A percentile compares a stretch with the other conserved stretches of the same genome.
Evolutionary conservation across 2,113 vertebrate species (phyloP).

Genomic region (Tinamus guttatus): DNA sequence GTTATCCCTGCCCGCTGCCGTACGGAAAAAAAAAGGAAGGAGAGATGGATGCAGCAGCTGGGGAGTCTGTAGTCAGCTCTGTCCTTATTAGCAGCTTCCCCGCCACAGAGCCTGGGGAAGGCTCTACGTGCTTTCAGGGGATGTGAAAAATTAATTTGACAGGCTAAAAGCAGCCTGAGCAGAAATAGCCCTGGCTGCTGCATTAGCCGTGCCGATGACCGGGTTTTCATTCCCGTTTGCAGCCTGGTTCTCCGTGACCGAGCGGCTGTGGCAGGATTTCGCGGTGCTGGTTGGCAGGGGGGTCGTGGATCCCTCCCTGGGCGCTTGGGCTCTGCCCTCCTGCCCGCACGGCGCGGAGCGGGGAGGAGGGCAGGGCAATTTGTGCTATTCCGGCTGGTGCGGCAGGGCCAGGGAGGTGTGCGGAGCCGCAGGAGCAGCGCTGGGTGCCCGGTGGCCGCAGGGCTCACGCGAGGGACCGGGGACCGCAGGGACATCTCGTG

Average conservation of each 20-base stretch:
- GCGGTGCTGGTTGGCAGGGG: background rate
- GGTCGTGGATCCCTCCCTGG: background rate
- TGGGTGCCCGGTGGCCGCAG: background rate
- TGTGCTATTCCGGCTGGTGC: background rate
- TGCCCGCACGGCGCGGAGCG: background rate
- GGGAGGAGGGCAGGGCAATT: background rate
- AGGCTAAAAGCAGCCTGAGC: slow-evolving; percentile 42
- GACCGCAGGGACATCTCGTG: background rate
- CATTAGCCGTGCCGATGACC: background rate
- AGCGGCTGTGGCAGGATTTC: background rate
- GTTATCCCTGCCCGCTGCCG: slow-evolving; percentile 5
- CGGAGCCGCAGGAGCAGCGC: fast-evolving
- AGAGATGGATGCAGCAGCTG: slow-evolving; percentile 50
- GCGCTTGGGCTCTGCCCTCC: fast-evolving
- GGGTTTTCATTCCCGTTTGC: background rate
- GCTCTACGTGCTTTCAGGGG: background rate
- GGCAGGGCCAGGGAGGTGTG: background rate
- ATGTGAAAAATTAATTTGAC: slow-evolving; percentile 55
- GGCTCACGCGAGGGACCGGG: background rate
- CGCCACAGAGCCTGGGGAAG: slow-evolving; percentile 32
- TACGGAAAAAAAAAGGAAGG: slow-evolving; percentile 18
- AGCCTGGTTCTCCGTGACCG: background rate
- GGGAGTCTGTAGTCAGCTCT: slow-evolving; percentile 18
- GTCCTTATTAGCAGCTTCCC: slow-evolving; percentile 46
- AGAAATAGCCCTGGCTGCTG: slow-evolving; percentile 24